Percentiles rank a stretch among this genome's conserved stretches.
These are phyloP conservation scores for Agrotis segetum DNA, from an alignment of 2,888 invertebrate genomes.

Conservation along the genomic window DNA sequence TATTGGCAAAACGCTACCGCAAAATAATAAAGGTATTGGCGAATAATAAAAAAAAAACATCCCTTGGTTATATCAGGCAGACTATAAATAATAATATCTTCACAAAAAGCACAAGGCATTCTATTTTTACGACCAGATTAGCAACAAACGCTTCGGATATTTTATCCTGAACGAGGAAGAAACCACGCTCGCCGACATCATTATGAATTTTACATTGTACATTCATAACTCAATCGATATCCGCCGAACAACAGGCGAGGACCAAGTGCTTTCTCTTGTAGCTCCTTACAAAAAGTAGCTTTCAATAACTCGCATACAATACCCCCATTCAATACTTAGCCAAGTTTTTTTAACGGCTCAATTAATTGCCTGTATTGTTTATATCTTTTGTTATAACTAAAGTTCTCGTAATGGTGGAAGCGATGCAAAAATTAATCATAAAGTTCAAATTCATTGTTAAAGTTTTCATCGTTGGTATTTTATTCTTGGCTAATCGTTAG, in stretches of 20 bases:
- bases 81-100: neutral
- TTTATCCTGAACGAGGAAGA: constrained; percentile 4
- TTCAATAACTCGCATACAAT: constrained; percentile 67
- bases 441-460: constrained; percentile 49
- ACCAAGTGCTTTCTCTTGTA: constrained; percentile 75
- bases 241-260: constrained; percentile 36
- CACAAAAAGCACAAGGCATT: neutral
- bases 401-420: constrained; percentile 40
- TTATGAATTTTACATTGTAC: constrained; percentile 52
- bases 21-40: too few species aligned
- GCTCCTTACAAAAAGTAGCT: constrained; percentile 67
- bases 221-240: constrained; percentile 59
- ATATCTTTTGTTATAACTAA: constrained; percentile 61
- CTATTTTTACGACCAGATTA: constrained; percentile 5
- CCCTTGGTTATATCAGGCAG: neutral
- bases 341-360: constrained; percentile 66
- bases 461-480: constrained; percentile 42
- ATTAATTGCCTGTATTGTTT: constrained; percentile 70
- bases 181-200: constrained; percentile 22
- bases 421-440: constrained; percentile 54
- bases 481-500: constrained; percentile 6
- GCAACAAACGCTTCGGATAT: constrained; percentile 17
- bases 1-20: too few species aligned
- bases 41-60: too few species aligned
- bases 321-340: constrained; percentile 58